These are phyloP conservation scores for Oryctes rhinoceros DNA, from an alignment of 1,140 invertebrate genomes.

Conservation along the genomic window DNA sequence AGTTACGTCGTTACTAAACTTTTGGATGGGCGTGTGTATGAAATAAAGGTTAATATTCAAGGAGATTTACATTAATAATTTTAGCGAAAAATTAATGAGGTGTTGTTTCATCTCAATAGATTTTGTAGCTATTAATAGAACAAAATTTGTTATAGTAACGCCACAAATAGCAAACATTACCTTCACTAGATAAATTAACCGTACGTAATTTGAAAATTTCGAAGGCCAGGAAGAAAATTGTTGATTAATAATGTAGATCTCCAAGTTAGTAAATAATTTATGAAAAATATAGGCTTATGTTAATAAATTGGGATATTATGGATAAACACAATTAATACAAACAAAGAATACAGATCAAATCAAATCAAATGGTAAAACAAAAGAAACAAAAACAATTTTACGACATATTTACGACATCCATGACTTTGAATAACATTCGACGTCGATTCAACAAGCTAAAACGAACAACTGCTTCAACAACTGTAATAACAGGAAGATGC, in stretches of 20 bases:
- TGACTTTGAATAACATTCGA: background rate
- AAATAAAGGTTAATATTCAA: background rate
- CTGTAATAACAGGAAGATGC: background rate
- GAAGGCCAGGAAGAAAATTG: background rate
- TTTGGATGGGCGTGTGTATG: background rate
- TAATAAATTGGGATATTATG: background rate
- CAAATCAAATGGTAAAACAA: too few species aligned
- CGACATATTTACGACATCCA: background rate
- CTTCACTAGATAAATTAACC: too few species aligned
- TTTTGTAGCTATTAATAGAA: too few species aligned
- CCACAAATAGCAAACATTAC: too few species aligned
- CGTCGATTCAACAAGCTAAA: slow-evolving; percentile 4
- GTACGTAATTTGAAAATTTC: too few species aligned
- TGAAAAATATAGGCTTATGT: too few species aligned
- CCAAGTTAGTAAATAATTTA: too few species aligned
- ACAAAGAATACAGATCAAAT: background rate
- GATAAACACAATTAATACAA: background rate
- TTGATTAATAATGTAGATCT: background rate
- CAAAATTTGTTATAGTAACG: too few species aligned
- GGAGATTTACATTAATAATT: slow-evolving; percentile 5
- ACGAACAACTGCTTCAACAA: background rate
- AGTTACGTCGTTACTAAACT: background rate
- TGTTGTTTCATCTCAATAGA: too few species aligned
- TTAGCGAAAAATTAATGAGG: too few species aligned
- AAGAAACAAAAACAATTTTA: background rate